phyloP scores from a whole-genome alignment of 2,888 invertebrate genomes.

The Cryptops parisi region DNA sequence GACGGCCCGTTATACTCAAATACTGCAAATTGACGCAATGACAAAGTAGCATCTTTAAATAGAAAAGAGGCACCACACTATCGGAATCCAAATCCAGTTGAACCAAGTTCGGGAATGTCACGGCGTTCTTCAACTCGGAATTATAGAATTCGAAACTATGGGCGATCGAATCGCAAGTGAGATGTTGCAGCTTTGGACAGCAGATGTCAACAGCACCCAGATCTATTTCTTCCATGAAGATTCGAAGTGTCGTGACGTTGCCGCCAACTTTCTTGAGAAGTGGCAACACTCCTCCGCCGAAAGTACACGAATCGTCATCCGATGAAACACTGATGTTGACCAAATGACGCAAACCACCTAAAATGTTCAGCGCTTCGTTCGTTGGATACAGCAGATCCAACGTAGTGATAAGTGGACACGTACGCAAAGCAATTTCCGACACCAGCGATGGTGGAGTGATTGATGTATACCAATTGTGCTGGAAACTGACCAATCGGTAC shows the following conservation, averaged over 20 bases:
- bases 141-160: background rate
- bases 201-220: constrained; percentile 1
- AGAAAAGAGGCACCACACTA: background rate
- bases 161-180: constrained; percentile 1
- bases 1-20: constrained; percentile 6
- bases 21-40: constrained; percentile 4
- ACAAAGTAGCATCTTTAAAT: background rate
- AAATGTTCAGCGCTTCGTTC: constrained; percentile 2
- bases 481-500: constrained; percentile 2
- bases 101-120: background rate
- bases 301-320: background rate
- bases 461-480: constrained; percentile 6
- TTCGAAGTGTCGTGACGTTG: background rate
- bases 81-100: constrained; percentile 8
- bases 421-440: background rate
- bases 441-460: background rate
- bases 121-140: background rate
- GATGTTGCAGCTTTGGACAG: constrained; percentile 5
- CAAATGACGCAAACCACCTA: background rate
- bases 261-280: constrained; percentile 3
- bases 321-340: background rate
- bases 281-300: constrained; percentile 6
- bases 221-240: constrained; percentile 5
- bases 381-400: constrained; percentile 7
- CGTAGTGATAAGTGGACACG: constrained; percentile 8